Evolutionary conservation across 2,797 vertebrate species (phyloP), one percentile per base, ranked within the genome.

Genomic region (Lophura swinhoii): DNA sequence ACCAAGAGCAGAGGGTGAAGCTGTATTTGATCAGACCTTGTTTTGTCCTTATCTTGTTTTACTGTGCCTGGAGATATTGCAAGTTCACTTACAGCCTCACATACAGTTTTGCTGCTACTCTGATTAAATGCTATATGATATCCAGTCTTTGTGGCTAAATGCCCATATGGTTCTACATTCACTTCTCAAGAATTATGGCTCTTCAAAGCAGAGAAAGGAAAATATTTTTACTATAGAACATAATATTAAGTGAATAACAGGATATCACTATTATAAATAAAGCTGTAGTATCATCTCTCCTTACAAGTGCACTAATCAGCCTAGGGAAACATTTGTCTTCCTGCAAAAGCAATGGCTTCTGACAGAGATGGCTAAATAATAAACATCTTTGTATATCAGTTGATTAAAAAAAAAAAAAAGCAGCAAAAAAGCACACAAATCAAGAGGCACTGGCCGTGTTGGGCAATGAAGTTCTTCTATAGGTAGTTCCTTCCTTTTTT

Each of bases 21-120:
- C 1, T 75, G 81, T 33, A 24, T 46, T 85, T 85, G 55, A 22
- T 17, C 37, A 72, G 81, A 87, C 23, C 35, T 94, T 89, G 6
- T 31, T 85, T 87, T 72, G 46, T 55, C 87, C 86, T 84, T 71
- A 26, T 41, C 4, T 63, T 74, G 16, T 63, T 95, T 71, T 83
- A 68, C 69, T 89, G 39, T 33, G 39, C 41, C 56, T 87, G 56
- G 51, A 63, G 63, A 63, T 60, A 33, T 12, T 90, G 21, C 68
- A 71, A 49, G 80, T 66, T 78, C 62, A 46, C 55, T 35, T 83
- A 53, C 24, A 77, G 23, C 46, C 55, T 73, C 55, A 39, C 41
- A 60, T 13, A 7, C 4, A 24, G 4, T 63, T 90, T 64, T 83
- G 26, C 35, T 78, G 23, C 37, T 75, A 3, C 22, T 71, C 53